Percentiles rank a stretch among this genome's conserved stretches.
Evolutionary conservation across 1,140 invertebrate genomes (phyloP).

Genomic region (Melitaea cinxia): DNA sequence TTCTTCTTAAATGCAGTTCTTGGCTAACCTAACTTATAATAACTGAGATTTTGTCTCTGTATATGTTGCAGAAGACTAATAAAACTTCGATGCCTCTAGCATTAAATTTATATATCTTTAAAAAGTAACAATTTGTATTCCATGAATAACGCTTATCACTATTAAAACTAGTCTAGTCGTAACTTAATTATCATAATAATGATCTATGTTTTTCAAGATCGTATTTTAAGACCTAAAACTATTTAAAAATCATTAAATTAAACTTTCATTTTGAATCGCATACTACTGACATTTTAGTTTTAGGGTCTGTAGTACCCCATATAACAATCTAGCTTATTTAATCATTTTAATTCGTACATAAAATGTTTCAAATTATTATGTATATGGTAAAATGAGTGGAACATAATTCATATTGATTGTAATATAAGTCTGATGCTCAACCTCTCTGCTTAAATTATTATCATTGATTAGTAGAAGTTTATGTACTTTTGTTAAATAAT

Average conservation of each 20-base stretch:
- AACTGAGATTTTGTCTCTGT: too few species aligned
- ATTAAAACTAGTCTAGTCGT: background rate
- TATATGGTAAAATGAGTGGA: constrained; percentile 64
- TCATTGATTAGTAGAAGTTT: constrained; percentile 43
- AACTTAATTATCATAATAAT: background rate
- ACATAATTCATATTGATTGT: constrained; percentile 10
- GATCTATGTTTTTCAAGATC: too few species aligned
- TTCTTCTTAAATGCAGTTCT: too few species aligned
- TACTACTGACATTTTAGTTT: background rate
- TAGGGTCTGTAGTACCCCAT: background rate
- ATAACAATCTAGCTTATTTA: background rate
- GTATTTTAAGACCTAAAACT: too few species aligned
- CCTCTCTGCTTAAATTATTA: constrained; percentile 57
- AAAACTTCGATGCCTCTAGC: background rate
- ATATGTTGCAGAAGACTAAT: too few species aligned
- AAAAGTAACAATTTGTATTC: background rate
- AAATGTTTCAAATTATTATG: constrained; percentile 54
- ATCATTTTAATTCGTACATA: background rate
- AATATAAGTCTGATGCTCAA: constrained; percentile 67
- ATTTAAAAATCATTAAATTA: too few species aligned
- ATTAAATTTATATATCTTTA: background rate
- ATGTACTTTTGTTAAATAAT: constrained; percentile 30
- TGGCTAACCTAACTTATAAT: too few species aligned
- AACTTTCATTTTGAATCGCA: too few species aligned
- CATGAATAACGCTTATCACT: background rate